These are phyloP conservation scores for Symphodus melops DNA, from an alignment of 2,113 vertebrate species.

Conservation along the genomic window DNA sequence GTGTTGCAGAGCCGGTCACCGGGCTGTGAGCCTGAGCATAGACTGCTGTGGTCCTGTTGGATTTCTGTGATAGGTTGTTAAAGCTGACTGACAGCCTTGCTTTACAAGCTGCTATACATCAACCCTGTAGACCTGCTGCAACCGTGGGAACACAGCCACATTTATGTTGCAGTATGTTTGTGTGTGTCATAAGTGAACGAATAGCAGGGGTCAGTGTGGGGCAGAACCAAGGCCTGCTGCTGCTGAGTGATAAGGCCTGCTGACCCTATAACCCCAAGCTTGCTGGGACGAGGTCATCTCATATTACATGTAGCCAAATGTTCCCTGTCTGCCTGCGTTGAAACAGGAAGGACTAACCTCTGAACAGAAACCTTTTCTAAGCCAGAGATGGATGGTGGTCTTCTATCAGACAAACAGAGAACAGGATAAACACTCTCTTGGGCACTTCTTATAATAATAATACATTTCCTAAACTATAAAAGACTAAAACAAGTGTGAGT, in stretches of 20 bases:
- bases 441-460: background rate
- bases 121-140: slow-evolving; percentile 58
- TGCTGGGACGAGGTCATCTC: slow-evolving; percentile 67
- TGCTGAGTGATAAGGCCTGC: slow-evolving; percentile 69
- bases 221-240: slow-evolving; percentile 60
- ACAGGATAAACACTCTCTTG: slow-evolving; percentile 24
- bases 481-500: background rate
- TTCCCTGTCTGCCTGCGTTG: slow-evolving; percentile 58
- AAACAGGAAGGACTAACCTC: slow-evolving; percentile 59
- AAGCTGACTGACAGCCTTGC: slow-evolving; percentile 64
- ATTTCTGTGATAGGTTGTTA: slow-evolving; percentile 70
- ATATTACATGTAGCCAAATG: slow-evolving; percentile 70
- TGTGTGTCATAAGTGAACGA: slow-evolving; percentile 4
- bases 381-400: slow-evolving; percentile 51
- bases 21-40: slow-evolving; percentile 41
- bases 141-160: slow-evolving; percentile 69
- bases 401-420: slow-evolving; percentile 29
- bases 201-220: slow-evolving; percentile 32
- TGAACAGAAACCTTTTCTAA: slow-evolving; percentile 45
- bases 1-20: slow-evolving; percentile 67
- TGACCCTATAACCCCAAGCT: slow-evolving; percentile 68
- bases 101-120: slow-evolving; percentile 76
- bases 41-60: slow-evolving; percentile 68
- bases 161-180: slow-evolving; percentile 19
- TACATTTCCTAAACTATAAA: slow-evolving; percentile 1